phyloP scores from a whole-genome alignment of 2,113 vertebrate species.

The Neoarius graeffei region DNA sequence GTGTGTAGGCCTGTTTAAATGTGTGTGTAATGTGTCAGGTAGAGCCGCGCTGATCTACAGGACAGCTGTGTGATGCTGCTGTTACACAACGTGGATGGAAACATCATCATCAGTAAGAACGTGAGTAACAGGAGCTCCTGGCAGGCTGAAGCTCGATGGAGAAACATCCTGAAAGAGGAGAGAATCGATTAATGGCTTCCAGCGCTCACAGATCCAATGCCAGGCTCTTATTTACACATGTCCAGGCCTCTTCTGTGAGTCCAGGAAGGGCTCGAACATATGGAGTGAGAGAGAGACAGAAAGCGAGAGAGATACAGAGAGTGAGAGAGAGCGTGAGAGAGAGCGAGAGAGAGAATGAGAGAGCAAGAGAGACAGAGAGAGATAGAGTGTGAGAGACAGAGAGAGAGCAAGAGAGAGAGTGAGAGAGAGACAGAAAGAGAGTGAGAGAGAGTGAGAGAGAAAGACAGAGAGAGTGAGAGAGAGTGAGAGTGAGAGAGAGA shows the following conservation, averaged over 20 bases:
- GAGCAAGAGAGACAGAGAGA: background rate
- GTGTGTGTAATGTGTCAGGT: background rate
- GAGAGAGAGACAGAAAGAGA: too few species aligned
- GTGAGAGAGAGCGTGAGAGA: background rate
- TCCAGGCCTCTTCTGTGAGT: background rate
- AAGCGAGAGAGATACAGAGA: background rate
- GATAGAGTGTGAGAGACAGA: background rate
- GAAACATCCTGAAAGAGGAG: conserved; percentile 9
- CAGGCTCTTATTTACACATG: background rate
- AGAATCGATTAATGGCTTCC: conserved; percentile 35
- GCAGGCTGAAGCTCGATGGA: background rate
- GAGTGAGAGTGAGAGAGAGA: too few species aligned
- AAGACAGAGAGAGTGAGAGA: too few species aligned
- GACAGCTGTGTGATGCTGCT: conserved; percentile 7
- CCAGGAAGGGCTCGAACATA: background rate
- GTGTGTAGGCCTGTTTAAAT: conserved; percentile 14
- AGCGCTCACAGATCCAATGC: background rate
- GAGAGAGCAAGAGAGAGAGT: background rate
- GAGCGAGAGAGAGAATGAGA: background rate
- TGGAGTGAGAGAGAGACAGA: background rate
- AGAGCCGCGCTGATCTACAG: background rate
- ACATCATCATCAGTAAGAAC: conserved; percentile 6
- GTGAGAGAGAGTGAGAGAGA: too few species aligned
- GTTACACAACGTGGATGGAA: conserved; percentile 14
- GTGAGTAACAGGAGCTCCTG: conserved; percentile 7